Percentiles rank a stretch among this genome's conserved stretches.
Conservation (phyloP, 2,113 vertebrate genomes). For the Pteronura brasiliensis region DNA sequence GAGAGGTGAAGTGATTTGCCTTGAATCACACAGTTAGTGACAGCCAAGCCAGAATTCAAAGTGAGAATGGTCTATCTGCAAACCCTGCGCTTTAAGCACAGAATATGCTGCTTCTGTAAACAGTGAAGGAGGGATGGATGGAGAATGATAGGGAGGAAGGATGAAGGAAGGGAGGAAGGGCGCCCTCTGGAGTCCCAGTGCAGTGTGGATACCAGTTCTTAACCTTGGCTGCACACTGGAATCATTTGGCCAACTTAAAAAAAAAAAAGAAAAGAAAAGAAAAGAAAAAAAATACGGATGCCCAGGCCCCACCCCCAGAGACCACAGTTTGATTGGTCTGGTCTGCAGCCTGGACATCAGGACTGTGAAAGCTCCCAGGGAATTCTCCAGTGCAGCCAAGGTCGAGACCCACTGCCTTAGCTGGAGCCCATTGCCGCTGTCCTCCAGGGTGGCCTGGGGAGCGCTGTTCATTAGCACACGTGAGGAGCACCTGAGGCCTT, state of each 20-base stretch:
- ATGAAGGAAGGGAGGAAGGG: background rate
- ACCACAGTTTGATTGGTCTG: background rate
- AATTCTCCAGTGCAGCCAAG: background rate
- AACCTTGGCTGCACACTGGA: background rate
- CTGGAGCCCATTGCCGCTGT: background rate
- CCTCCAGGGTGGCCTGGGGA: background rate
- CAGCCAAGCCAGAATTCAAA: background rate
- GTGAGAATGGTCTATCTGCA: background rate
- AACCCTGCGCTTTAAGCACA: background rate
- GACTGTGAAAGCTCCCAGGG: background rate
- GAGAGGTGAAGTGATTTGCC: background rate
- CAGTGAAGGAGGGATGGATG: background rate
- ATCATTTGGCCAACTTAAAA: background rate
- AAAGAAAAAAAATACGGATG: background rate
- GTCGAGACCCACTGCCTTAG: background rate
- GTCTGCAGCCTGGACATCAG: background rate
- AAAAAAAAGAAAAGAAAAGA: no score
- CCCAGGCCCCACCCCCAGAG: background rate
- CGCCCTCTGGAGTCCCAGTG: background rate
- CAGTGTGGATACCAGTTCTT: background rate
- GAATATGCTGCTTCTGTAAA: background rate
- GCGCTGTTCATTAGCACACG: conserved; percentile 1
- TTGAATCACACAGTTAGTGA: background rate
- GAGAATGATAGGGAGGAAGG: background rate
- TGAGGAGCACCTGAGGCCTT: background rate